Base-by-base conservation (phyloP, 2,888 invertebrate species). In the Parapristionchus giblindavisi region DNA sequence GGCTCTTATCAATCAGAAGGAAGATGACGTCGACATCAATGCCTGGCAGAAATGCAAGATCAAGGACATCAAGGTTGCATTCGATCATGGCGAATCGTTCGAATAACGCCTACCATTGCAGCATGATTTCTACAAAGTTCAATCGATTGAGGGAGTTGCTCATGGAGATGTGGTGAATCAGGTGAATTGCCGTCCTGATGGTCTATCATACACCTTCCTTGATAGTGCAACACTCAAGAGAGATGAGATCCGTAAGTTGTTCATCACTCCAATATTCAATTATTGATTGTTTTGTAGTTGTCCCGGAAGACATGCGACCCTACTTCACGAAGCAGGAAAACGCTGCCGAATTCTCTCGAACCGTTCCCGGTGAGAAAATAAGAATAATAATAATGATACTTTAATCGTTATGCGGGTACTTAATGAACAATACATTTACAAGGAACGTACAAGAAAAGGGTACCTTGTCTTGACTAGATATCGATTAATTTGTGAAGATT, bases 51-150 rank as follows among this genome's bases (percentile, higher is more conserved):
- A 40, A 1, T 51, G 51, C 52, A 32, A 36, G 32, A 52, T 68
- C 21, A 24, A 34, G 14, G 68, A 68, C 3, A 68, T 68, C 51
- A 68, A 68, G 68, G 68, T 68, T 17, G n/a, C n/a, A 11, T n/a
- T 1, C 17, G 43, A 43, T 8, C 43, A 43, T 27, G 54, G 21
- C 54, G n/a, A 21, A 11, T 11, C 56, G 27, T 56, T 56, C 29
- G 2, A 56, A 56, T 56, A 56, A 27, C 27, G 56, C 56, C 36
- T 34, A 34, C 36, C 34, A 60, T 36, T 68, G 51, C 52, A 68
- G 68, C 68, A 68, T 52, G 52, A 68, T 36, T 68, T 52, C 68
- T 68, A 52, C 68, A 68, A 68, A 38, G 68, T 68, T 32, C 68
- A 38, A 6, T 68, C 68, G 36, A 17, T 68, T n/a, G 65, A 21